Evolutionary conservation across 2,888 invertebrate genomes (phyloP), one percentile per base, ranked within the genome.

Genomic region (Hemaris fuciformis): DNA sequence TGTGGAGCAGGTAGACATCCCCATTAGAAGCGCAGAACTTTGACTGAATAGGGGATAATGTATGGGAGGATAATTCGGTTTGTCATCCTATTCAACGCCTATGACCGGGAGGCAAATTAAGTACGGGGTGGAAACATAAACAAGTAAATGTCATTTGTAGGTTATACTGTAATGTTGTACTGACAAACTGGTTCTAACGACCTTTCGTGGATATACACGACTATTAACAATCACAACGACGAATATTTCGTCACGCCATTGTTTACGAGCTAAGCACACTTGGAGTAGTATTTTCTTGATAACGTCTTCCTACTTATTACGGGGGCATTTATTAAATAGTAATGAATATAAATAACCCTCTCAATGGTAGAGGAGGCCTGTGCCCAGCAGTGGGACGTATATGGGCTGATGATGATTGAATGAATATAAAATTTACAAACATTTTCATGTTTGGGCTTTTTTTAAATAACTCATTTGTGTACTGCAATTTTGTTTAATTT

Each of bases 1-100:
- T 74, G 75, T 72, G 68, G 18, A 68, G 64, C 79, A 81, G 80
- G 82, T 79, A 81, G 80, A 59, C 61, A 56, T 60, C 64, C 57
- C 57, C 23, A 57, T 48, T 57, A 61, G 20, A 48, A 41, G 57
- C 59, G 42, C 23, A 56, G 61, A 62, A 46, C 59, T 25, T 22
- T 48, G 58, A 58, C 60, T 59, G 22, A 22, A 57, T 62, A 56
- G 60, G n/a, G 23, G 34, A 62, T 34, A 41, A 60, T 53, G 48
- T 34, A 31, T 41, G 13, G 23, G 10, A 60, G 13, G 13, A 18
- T 53, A 38, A 38, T 60, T 60, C 46, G 46, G n/a, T 45, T 22
- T 8, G 8, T 46, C 18, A 59, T 59, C n/a, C 46, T 5, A 31
- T 31, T 31, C 27, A 53, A 27, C 27, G 22, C 22, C 15, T 46